A percentile compares a stretch with the other conserved stretches of the same genome.
These are phyloP conservation scores for Mongoloraphidia duomilia DNA, from an alignment of 2,888 invertebrate species.

Conservation along the genomic window DNA sequence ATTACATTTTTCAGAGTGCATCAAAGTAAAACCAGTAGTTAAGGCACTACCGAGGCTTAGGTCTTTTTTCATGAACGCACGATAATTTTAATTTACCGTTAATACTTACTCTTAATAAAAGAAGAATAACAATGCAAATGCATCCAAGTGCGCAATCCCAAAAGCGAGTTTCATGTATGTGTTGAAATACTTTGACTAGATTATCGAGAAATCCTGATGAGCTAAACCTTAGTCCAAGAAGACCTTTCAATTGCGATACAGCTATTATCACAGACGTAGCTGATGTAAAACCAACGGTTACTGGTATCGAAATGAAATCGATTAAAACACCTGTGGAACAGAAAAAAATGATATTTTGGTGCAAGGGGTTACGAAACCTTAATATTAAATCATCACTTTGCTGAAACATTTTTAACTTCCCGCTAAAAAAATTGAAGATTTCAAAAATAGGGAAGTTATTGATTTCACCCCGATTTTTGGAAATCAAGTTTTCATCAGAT, in stretches of 20 bases:
- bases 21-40: no score
- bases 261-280: constrained; percentile 85
- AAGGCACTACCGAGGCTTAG: no score
- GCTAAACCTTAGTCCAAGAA: constrained; percentile 57
- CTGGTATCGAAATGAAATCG: constrained; percentile 81
- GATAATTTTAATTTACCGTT: no score
- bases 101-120: constrained; percentile 64
- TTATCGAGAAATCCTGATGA: constrained; percentile 65
- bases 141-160: constrained; percentile 61
- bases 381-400: no score
- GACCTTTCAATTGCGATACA: constrained; percentile 65
- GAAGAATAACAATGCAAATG: constrained; percentile 54
- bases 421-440: no score
- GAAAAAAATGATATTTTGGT: not conserved
- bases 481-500: no score
- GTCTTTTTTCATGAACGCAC: no score
- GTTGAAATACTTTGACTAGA: constrained; percentile 48
- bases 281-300: constrained; percentile 80
- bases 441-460: no score
- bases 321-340: constrained; percentile 58
- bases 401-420: no score
- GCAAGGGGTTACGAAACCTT: no score
- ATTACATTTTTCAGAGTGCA: no score
- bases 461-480: no score
- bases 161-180: constrained; percentile 50